Evolutionary conservation across 2,797 vertebrate species (phyloP).

Genomic region (Myoxocephalus aenaeus): DNA sequence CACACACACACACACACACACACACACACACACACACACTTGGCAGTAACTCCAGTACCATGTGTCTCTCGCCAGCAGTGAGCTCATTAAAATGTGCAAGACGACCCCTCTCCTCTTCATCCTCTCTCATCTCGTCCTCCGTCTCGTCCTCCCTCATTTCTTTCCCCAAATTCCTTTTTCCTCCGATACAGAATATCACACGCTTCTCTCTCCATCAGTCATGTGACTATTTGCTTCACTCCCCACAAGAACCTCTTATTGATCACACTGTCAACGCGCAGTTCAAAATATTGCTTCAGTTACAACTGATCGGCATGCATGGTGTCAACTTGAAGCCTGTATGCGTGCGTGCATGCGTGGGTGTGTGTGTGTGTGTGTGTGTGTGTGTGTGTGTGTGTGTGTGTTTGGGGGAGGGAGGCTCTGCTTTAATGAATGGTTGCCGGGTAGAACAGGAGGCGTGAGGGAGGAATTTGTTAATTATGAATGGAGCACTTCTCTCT

Average conservation of each 20-base stretch:
- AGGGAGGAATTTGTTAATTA: slow-evolving; percentile 86
- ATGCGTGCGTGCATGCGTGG: slow-evolving; percentile 31
- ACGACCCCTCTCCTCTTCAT: slow-evolving; percentile 63
- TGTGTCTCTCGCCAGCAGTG: slow-evolving; percentile 67
- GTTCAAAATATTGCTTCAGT: slow-evolving; percentile 27
- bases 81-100: slow-evolving; percentile 83
- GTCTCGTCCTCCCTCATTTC: slow-evolving; percentile 50
- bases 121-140: slow-evolving; percentile 60
- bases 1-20: slow-evolving; percentile 32
- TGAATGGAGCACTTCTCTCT: slow-evolving; percentile 81
- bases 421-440: slow-evolving; percentile 83
- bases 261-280: slow-evolving; percentile 22
- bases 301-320: slow-evolving; percentile 55
- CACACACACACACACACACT: slow-evolving; percentile 50
- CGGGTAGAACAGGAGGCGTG: slow-evolving; percentile 79
- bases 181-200: slow-evolving; percentile 17
- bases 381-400: slow-evolving; percentile 30
- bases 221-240: slow-evolving; percentile 5
- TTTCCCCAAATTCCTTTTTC: slow-evolving; percentile 25
- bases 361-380: slow-evolving; percentile 30
- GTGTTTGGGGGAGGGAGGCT: slow-evolving; percentile 60
- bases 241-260: slow-evolving; percentile 8
- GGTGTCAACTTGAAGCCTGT: slow-evolving; percentile 44
- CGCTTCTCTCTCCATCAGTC: not conserved
- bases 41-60: slow-evolving; percentile 62